phyloP scores from a whole-genome alignment of 2,888 invertebrate genomes.

The Apeira syringaria region DNA sequence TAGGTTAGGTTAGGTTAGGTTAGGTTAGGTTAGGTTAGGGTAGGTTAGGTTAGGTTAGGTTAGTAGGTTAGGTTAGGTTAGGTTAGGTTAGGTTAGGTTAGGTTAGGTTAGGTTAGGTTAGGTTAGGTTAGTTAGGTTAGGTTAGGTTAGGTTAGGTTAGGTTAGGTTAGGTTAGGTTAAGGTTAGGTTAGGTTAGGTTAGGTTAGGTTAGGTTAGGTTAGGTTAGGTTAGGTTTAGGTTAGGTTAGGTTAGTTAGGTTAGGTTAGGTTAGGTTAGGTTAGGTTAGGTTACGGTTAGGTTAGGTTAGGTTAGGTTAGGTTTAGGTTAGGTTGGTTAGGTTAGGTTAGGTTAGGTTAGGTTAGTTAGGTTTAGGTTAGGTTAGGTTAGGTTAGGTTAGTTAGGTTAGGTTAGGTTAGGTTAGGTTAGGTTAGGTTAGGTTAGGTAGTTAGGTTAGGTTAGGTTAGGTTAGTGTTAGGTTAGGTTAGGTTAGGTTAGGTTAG shows the following conservation, averaged over 20 bases:
- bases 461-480: too few species aligned
- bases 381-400: conserved; percentile 9
- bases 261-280: conserved; percentile 13
- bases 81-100: conserved; percentile 15
- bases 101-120: conserved; percentile 12
- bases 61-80: too few species aligned
- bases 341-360: too few species aligned
- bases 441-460: conserved; percentile 14
- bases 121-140: conserved; percentile 11
- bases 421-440: conserved; percentile 14
- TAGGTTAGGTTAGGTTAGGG: too few species aligned
- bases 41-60: too few species aligned
- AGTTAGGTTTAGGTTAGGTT: too few species aligned
- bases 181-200: conserved; percentile 9
- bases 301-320: conserved; percentile 14
- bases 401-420: conserved; percentile 14
- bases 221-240: conserved; percentile 16
- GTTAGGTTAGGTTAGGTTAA: conserved; percentile 12
- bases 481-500: conserved; percentile 14
- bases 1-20: conserved; percentile 10
- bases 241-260: conserved; percentile 9
- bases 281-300: conserved; percentile 12
- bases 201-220: conserved; percentile 7
- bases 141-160: conserved; percentile 12
- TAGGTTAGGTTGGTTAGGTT: too few species aligned